These are phyloP conservation scores for Poeciliopsis presidionis DNA, from an alignment of 2,797 vertebrate genomes.

Conservation along the genomic window DNA sequence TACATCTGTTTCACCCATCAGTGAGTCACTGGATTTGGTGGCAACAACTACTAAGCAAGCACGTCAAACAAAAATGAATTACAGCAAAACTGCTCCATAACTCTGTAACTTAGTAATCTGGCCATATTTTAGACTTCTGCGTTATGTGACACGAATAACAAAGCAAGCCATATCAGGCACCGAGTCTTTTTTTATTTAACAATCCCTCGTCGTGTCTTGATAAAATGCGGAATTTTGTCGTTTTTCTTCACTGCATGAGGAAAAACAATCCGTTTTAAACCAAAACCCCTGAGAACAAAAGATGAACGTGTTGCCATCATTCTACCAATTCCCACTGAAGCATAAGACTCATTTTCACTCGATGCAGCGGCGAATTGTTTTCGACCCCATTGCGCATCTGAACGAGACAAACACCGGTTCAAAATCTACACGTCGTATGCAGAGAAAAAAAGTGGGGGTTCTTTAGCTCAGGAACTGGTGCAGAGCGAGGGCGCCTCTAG, in stretches of 20 bases:
- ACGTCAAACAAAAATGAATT: background rate
- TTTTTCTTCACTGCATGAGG: background rate
- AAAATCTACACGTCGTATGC: slow-evolving; percentile 1
- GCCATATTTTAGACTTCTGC: background rate
- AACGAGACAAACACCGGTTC: background rate
- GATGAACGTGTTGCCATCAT: background rate
- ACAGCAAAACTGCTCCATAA: background rate
- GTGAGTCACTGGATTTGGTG: slow-evolving; percentile 32
- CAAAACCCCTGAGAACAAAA: background rate
- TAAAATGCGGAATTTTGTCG: background rate
- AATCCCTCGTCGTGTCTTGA: background rate
- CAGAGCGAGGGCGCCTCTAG: slow-evolving; percentile 73
- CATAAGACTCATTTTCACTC: background rate
- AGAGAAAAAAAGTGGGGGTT: background rate
- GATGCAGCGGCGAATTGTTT: background rate
- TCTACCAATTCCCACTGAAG: background rate
- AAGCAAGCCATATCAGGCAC: background rate
- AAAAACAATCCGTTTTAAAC: background rate
- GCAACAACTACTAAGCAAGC: background rate
- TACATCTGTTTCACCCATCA: slow-evolving; percentile 23
- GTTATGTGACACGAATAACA: background rate
- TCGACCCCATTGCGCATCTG: background rate
- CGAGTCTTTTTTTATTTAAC: background rate
- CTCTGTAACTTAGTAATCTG: background rate
- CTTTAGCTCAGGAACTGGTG: slow-evolving; percentile 54